These are phyloP conservation scores for Drosophila meridiana DNA, from an alignment of 2,888 invertebrate species.

Conservation along the genomic window DNA sequence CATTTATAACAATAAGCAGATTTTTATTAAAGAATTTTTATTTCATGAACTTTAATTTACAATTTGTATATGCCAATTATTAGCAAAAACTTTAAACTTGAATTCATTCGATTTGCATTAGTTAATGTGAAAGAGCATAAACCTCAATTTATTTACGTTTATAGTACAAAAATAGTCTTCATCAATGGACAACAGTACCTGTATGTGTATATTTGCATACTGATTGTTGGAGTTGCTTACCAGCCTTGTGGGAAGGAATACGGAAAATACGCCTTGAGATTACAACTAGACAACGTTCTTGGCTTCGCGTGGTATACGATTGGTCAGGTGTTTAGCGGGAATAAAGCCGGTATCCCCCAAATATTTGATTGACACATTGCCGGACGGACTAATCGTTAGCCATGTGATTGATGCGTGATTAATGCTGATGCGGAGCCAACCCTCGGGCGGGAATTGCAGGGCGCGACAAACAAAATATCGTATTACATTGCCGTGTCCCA, in stretches of 20 bases:
- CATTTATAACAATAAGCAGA: neutral
- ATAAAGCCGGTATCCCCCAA: constrained; percentile 97
- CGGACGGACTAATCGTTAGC: constrained; percentile 93
- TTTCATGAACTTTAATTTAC: neutral
- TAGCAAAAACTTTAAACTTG: neutral
- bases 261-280: neutral
- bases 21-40: neutral
- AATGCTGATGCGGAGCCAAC: constrained; percentile 96
- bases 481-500: constrained; percentile 99
- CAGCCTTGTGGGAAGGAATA: constrained; percentile 3
- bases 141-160: constrained; percentile 1
- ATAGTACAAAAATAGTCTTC: constrained; percentile 8
- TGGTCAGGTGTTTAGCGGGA: constrained; percentile 90
- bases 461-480: constrained; percentile 97
- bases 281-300: constrained; percentile 78
- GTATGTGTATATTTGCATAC: constrained; percentile 9
- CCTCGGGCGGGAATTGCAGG: constrained; percentile 98
- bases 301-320: constrained; percentile 85
- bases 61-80: neutral
- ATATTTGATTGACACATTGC: constrained; percentile 92
- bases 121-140: constrained; percentile 3
- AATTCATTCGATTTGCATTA: neutral
- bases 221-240: neutral
- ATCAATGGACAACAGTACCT: neutral
- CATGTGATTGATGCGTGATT: constrained; percentile 97